Evolutionary conservation across 1,140 invertebrate genomes (phyloP).

Genomic region (Glossosoma conforme): DNA sequence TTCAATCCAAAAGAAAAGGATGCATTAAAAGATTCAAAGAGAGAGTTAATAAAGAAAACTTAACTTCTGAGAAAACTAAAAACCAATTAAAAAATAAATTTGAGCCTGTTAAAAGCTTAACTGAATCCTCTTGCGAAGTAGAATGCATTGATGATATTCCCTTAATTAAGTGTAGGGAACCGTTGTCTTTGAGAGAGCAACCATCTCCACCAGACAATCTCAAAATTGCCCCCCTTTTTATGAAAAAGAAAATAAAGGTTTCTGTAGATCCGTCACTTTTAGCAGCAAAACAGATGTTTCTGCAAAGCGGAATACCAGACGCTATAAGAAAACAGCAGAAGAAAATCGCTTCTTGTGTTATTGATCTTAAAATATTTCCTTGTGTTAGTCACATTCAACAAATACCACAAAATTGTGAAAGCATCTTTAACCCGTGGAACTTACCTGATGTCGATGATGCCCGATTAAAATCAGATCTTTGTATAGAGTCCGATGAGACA

Average conservation of each 20-base stretch:
- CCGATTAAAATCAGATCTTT: neutral
- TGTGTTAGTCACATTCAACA: slow-evolving; percentile 52
- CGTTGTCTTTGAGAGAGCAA: too few species aligned
- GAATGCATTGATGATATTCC: too few species aligned
- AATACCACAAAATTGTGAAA: slow-evolving; percentile 29
- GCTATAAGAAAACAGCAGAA: slow-evolving; percentile 48
- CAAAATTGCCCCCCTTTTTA: slow-evolving; percentile 59
- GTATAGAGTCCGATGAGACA: too few species aligned
- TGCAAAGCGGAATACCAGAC: slow-evolving; percentile 56
- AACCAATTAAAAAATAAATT: too few species aligned
- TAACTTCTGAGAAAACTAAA: slow-evolving; percentile 10
- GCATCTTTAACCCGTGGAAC: slow-evolving; percentile 18
- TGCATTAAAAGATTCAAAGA: neutral
- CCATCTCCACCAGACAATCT: slow-evolving; percentile 31
- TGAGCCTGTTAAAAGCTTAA: slow-evolving; percentile 20
- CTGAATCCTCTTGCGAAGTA: slow-evolving; percentile 7
- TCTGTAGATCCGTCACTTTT: slow-evolving; percentile 45
- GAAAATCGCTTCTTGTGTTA: slow-evolving; percentile 39
- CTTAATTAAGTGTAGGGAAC: too few species aligned
- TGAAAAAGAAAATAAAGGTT: slow-evolving; percentile 46
- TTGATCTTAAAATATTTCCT: slow-evolving; percentile 45
- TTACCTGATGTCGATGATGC: slow-evolving; percentile 1
- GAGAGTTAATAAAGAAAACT: slow-evolving; percentile 12
- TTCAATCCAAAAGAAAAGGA: slow-evolving; percentile 1
- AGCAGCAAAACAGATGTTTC: slow-evolving; percentile 56